phyloP scores from a whole-genome alignment of 2,113 vertebrate species.

The Dolichotis patagonum region DNA sequence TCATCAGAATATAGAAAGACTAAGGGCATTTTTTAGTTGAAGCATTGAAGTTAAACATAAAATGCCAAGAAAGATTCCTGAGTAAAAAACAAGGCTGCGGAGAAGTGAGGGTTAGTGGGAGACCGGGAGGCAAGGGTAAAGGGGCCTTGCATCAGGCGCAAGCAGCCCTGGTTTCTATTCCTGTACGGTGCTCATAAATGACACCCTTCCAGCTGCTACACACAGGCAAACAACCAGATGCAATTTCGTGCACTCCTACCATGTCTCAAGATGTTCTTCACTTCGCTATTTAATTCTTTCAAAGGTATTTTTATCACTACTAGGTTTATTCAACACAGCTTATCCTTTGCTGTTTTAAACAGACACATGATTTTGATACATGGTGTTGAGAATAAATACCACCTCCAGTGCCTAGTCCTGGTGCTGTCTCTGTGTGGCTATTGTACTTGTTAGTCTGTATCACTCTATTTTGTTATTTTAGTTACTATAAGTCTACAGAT shows the following conservation, averaged over 20 bases:
- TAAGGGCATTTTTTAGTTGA: not conserved
- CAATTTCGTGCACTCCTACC: not conserved
- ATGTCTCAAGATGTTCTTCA: conserved; percentile 19
- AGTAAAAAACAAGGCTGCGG: not conserved
- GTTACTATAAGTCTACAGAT: not conserved
- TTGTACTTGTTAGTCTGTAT: not conserved
- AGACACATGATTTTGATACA: not conserved
- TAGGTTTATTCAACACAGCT: not conserved
- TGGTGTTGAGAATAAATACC: not conserved
- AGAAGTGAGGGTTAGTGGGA: not conserved
- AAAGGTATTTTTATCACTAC: not conserved
- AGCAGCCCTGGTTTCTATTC: not conserved
- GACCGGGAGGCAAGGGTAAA: not conserved
- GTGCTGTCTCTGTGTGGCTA: not conserved
- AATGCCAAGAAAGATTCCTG: not conserved
- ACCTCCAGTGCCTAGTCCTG: not conserved
- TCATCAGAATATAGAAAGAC: not conserved
- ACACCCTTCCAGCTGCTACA: not conserved
- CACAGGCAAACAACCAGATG: not conserved
- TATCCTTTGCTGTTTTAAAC: not conserved
- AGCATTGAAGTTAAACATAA: not conserved
- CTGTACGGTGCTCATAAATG: not conserved
- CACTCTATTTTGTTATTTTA: conserved; percentile 9
- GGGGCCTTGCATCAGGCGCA: not conserved
- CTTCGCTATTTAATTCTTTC: not conserved